Evolutionary conservation across 1,140 invertebrate genomes (phyloP).

Genomic region (Cyrtorhinus lividipennis): DNA sequence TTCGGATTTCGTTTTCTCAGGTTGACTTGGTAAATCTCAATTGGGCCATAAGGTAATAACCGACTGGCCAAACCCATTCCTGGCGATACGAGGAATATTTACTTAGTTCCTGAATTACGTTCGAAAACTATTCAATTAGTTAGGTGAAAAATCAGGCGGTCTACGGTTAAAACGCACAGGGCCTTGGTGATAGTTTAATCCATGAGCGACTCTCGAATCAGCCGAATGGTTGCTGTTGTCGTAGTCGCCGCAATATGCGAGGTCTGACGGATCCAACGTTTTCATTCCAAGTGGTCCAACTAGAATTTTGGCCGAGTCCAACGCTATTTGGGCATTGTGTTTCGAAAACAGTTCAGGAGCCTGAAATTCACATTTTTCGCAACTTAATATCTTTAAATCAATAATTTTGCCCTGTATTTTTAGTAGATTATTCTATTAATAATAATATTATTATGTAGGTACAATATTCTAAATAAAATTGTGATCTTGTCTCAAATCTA

Average conservation of each 20-base stretch:
- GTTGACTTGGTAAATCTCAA: conserved; percentile 45
- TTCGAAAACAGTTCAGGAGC: conserved; percentile 83
- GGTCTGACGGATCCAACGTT: conserved; percentile 91
- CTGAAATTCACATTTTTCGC: too few species aligned
- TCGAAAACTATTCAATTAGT: too few species aligned
- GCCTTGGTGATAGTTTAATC: conserved; percentile 98
- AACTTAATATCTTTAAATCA: too few species aligned
- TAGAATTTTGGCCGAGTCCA: conserved; percentile 57
- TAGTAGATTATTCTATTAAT: too few species aligned
- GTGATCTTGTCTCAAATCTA: too few species aligned
- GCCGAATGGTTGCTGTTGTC: conserved; percentile 78
- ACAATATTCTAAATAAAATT: too few species aligned
- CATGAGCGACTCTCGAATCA: conserved; percentile 73
- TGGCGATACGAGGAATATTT: conserved; percentile 29
- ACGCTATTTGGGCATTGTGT: conserved; percentile 66
- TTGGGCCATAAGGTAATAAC: conserved; percentile 79
- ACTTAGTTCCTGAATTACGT: too few species aligned
- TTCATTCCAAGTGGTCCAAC: conserved; percentile 92
- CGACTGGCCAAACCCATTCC: conserved; percentile 97
- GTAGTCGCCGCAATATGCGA: conserved; percentile 87
- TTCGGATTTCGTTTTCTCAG: not conserved
- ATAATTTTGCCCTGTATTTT: too few species aligned
- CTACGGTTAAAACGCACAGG: conserved; percentile 71
- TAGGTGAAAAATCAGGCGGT: too few species aligned
- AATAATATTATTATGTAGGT: too few species aligned